Base-by-base conservation (phyloP, 2,888 invertebrate genomes). In the Limenitis camilla region DNA sequence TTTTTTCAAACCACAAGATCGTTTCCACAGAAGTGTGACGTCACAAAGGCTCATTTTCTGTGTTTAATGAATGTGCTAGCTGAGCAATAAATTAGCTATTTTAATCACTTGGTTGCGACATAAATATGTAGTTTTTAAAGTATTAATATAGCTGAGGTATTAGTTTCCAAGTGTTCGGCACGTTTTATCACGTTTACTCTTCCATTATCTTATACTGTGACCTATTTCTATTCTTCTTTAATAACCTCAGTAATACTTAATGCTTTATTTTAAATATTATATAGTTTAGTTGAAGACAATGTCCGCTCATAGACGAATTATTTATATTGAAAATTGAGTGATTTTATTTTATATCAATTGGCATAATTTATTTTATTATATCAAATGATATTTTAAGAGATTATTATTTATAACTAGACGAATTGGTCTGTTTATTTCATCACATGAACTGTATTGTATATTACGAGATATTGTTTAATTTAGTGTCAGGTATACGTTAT, bases 361-460 rank as follows among this genome's bases (percentile, higher is more conserved):
- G 41, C 40, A 45, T 63, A 62, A 57, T 57, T 61, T 66, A 60
- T 39, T 55, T 55, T 61, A 60, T 66, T 65, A 79, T 79, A 81
- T 81, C 79, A 80, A 62, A 72, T 68, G 65, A 59, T 63, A 63
- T 53, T 59, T 62, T 67, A 62, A 61, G 59, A 62, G 49, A 45
- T 55, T 55, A 50, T 48, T 40, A 55, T 33, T 67, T 54, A 61
- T 67, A 67, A 62, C 58, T 63, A 59, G 70, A 65, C 39, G 47
- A 53, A 62, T 63, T 66, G 65, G 66, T 67, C 66, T 65, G 64
- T 65, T 68, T 69, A 67, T 67, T 62, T 65, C 72, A 76, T 78
- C 75, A 76, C 72, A 73, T 66, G 63, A 41, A 29, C 32, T 28
- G 19, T 19, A 19, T 4, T 28, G 19, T 19, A 19, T 4, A 36